Base-by-base conservation (phyloP, 1,140 invertebrate genomes). In the Druon quercuslanigerum region DNA sequence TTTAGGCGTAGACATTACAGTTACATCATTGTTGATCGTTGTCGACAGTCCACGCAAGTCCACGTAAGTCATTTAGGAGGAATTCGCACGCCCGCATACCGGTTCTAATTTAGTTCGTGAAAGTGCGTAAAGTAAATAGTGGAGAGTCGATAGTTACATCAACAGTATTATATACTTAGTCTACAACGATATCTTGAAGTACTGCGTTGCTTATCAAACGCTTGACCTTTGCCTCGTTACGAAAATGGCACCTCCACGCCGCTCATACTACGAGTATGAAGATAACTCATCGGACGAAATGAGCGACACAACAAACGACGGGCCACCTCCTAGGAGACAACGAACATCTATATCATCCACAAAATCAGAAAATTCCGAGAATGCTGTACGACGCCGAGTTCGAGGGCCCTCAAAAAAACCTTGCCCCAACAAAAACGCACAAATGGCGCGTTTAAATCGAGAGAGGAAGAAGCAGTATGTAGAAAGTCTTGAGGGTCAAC, bases 401-500 rank as follows among this genome's bases (percentile, higher is more conserved):
- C 85, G 90, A 0, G 87, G 85, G 2, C 86, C 86, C 0, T 89
- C 89, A 0, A 90, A 90, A 20, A 82, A 88, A 16, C 90, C 89
- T 1, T 91, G 90, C 17, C 76, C 87, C 0, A 91, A 89, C 17
- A 81, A 85, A 60, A 94, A 94, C 82, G 93, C 93, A 0, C 75
- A 93, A 46, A 92, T 93, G 89, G 93, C 93, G 5, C 86, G 93
- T 3, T 92, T 93, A 78, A 94, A 94, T 83, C 88, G 93, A 9
- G 90, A 92, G 6, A 91, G 89, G 2, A 94, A 94, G 74, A 94
- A 94, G 79, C 88, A 92, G 16, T 92, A 94, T 73, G 71, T 94
- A 8, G 89, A 93, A 73, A 90, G 88, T 52, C 88, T 94, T 5
- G 93, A 94, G 79, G 90, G 86, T n/a, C 91, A 92, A 77, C 77